These are phyloP conservation scores for Achatina immaculata DNA, from an alignment of 1,140 invertebrate genomes.

Conservation along the genomic window DNA sequence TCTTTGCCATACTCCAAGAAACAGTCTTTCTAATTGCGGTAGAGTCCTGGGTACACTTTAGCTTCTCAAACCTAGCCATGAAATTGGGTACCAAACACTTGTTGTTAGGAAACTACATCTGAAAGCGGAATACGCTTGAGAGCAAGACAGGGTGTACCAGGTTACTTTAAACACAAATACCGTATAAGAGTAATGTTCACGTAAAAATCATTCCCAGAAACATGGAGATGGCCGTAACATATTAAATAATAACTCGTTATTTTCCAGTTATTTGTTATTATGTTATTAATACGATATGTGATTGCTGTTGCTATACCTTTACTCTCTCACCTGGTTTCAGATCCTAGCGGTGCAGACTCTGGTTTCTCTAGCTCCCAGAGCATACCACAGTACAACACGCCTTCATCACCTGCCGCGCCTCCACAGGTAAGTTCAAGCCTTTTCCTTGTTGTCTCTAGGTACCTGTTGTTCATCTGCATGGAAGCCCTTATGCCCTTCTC, in stretches of 20 bases:
- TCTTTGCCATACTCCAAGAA: no score
- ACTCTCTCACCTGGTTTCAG: background rate
- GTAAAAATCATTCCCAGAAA: no score
- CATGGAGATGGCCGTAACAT: background rate
- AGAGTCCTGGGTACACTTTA: no score
- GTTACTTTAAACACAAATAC: no score
- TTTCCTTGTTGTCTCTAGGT: background rate
- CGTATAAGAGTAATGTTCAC: no score
- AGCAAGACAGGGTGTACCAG: no score
- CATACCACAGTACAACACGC: conserved; percentile 32
- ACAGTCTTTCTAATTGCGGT: no score
- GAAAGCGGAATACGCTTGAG: no score
- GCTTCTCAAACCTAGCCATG: no score
- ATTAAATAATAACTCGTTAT: background rate
- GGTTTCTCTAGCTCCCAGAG: conserved; percentile 36
- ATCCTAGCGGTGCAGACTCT: conserved; percentile 31
- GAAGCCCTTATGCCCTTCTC: background rate
- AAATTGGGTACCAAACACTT: no score
- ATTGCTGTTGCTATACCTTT: background rate
- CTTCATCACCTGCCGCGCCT: conserved; percentile 18
- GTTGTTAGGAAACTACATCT: no score
- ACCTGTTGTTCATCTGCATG: background rate
- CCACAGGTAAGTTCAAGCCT: conserved; percentile 8
- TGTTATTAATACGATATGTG: background rate
- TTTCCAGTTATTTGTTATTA: background rate